Base-by-base conservation (phyloP, 1,140 invertebrate species). In the Drosophila nebulosa region DNA sequence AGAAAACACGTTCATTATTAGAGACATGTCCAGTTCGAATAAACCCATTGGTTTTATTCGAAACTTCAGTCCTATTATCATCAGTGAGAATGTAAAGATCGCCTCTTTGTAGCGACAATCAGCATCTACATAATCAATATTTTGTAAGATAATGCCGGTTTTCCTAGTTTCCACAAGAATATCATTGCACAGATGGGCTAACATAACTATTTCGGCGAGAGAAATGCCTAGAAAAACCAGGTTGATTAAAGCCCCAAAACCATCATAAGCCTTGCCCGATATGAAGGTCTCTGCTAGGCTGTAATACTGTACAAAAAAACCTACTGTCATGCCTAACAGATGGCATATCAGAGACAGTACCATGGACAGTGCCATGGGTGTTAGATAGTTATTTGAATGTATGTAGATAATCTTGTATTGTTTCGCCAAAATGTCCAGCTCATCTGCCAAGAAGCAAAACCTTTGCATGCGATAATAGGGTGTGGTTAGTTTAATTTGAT, bases 291-390 rank as follows among this genome's bases (percentile, higher is more conserved):
- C 83, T 1, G 86, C 90, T 22, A 91, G 60, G 12, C 74, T 70
- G 12, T 68, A 73, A 60, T 91, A 91, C 26, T 83, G 71, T 21
- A 69, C 69, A 57, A 79, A 91, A 9, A 74, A 67, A 4, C 86
- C 86, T 1, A 84, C 79, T 3, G 89, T 91, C 3, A 90, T 90
- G 4, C 89, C 86, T 1, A 90, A 56, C 1, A 91, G 56, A 78
- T 91, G 76, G 1, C 90, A 90, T 51, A 90, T 58, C 16, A 91
- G 55, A 5, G 90, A 90, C 3, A 78, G 58, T 1, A 91, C 58
- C 26, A 90, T 72, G 2, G 90, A 86, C 5, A 74, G 56, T 0
- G 90, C 26, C 76, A 79, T 68, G 1, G 84, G 60, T 0, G 63
- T 68, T 57, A 85, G 53, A 65, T 89, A 90, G 18, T 69, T 36